A percentile compares a stretch with the other conserved stretches of the same genome.
Conservation (phyloP, 2,797 vertebrate species). For the Loriculus beryllinus region DNA sequence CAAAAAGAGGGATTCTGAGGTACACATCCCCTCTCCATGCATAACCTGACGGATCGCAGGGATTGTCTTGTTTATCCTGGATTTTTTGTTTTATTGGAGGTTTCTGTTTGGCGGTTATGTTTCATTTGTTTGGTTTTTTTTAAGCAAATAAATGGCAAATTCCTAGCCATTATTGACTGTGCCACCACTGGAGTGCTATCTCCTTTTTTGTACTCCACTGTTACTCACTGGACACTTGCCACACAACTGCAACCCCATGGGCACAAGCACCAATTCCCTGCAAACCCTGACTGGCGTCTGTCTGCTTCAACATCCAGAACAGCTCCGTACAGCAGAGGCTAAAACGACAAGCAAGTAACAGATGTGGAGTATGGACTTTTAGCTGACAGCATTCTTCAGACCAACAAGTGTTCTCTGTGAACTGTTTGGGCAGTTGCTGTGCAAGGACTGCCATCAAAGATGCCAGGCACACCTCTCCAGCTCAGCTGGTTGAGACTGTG, state of each 20-base stretch:
- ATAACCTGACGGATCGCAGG: not conserved
- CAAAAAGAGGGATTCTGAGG: not conserved
- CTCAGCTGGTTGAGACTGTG: accelerated
- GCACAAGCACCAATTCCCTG: not conserved
- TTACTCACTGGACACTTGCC: not conserved
- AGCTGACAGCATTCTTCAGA: not conserved
- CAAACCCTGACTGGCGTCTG: not conserved
- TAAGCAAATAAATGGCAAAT: not conserved
- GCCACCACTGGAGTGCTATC: not conserved
- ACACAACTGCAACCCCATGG: not conserved
- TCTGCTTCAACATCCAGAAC: not conserved
- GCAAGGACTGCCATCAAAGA: not conserved
- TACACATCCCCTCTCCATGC: not conserved
- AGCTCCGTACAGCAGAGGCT: not conserved
- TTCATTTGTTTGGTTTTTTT: not conserved
- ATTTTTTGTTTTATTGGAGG: not conserved
- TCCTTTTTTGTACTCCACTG: not conserved
- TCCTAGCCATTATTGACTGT: not conserved
- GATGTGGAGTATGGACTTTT: not conserved
- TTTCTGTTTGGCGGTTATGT: not conserved
- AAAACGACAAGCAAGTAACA: not conserved
- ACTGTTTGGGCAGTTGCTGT: not conserved
- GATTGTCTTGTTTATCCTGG: not conserved
- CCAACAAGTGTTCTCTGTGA: not conserved
- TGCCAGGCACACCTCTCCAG: accelerated